Base-by-base conservation (phyloP, 2,797 vertebrate genomes). In the Iguana delicatissima region DNA sequence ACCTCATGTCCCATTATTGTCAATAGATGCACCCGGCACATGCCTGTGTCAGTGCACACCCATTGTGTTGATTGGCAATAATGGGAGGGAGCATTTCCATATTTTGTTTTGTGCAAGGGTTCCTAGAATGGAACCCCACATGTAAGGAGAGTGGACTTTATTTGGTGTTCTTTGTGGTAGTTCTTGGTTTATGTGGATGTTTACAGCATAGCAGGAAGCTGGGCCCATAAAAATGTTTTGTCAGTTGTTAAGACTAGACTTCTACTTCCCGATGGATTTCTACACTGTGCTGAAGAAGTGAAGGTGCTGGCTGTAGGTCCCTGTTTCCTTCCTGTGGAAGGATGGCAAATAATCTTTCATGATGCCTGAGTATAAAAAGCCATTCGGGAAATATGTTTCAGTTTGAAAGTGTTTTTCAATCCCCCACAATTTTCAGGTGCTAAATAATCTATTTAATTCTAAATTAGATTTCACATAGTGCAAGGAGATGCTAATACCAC, bases 311-410 rank as follows among this genome's bases (percentile, higher is more conserved):
- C n/a, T 85, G 57, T 32, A 62, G 16, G 87, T 89, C 52, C 92
- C 29, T 4, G n/a, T 87, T 90, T n/a, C 57, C 32, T 93, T 94
- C 93, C 86, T 91, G 84, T 93, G 92, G 93, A 24, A 93, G 94
- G 89, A 94, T 95, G 93, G 5, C 88, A 59, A 82, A 0, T 81
- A 73, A 89, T 24, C 50, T 91, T n/a, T 84, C 93, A 80, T 10
- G 91, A 73, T 93, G 91, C 62, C 86, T 0, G 91, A 95, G 91
- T 92, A 83, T 90, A 83, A 76, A 76, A 38, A 67, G n/a, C 42
- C 73, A 55, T 35, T 87, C 24, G n/a, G 38, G 80, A 55, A 90
- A 87, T 87, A 42, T 8, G 74, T 83, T 87, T 64, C 69, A n/a
- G 57, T 76, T 64, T 76, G 80, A 83, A 90, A 84, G 59, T 83